Base-by-base conservation (phyloP, 2,797 vertebrate genomes). In the Orientallactaga sibirica region DNA sequence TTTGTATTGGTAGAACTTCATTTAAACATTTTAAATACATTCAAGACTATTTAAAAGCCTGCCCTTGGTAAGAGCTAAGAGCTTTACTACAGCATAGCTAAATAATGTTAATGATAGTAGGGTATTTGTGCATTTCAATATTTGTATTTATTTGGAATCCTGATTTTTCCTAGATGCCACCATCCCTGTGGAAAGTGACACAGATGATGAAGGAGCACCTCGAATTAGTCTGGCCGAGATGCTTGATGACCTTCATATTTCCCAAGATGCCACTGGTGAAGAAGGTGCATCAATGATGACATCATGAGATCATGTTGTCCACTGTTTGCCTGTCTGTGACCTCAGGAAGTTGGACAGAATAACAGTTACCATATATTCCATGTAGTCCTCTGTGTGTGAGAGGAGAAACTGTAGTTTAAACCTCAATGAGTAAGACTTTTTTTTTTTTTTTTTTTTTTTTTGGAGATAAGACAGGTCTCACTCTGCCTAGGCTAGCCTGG, bases 231-330 rank as follows among this genome's bases (percentile, higher is more conserved):
- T 99, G 98, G 97, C 98, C 48, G 99, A 99, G 97, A 99, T 99
- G 99, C 97, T 99, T 95, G 99, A 99, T 95, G 99, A 99, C 97
- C 98, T 99, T 88, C 99, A 98, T 90, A 99, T 99, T 88, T 98
- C 98, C 3, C 80, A 97, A 1, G 99, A 99, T 27, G 99, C 99
- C 92, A 99, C 99, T 2, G 99, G 99, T 79, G 99, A 96, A 94
- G 99, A 99, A 68, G 99, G 99, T 37, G 99, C 99, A 0, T 98
- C 98, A 87, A 99, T 99, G 99, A 98, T 99, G 99, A 99, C 98
- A n/a, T 97, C 97, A 94, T 96, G 83, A 98, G 74, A 37, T 64
- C 10, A 1, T 25, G 67, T 73, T 80, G 61, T 78, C 68, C 85
- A 76, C 84, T 81, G 22, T 71, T 88, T 80, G 18, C 16, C 9